Evolutionary conservation across 2,888 invertebrate species (phyloP), one percentile per base, ranked within the genome.

Genomic region (Lithophane leautieri): DNA sequence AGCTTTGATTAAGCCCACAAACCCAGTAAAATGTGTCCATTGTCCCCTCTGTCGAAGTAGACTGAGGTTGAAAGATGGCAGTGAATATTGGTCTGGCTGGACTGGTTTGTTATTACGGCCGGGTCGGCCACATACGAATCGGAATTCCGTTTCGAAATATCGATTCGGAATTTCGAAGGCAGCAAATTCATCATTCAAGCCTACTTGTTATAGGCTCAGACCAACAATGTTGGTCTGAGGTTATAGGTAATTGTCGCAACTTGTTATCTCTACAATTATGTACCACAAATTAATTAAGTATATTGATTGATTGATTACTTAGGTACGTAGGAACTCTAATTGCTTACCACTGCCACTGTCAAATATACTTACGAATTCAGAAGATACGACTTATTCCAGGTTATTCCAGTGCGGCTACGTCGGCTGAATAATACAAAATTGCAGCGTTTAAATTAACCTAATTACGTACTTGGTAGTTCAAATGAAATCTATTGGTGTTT

Each of bases 311-410:
- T 44, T 22, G 9, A 34, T 56, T 44, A 34, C 34, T 34, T 34
- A 34, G 34, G 34, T 6, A 34, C 34, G 34, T 19, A 52, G 12
- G 2, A 63, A 47, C 44, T 25, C 19, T 11, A 8, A 25, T 42
- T 47, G 22, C 74, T 83, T 62, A 83, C 83, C 40, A 54, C 25
- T 67, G 25, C n/a, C n/a, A 34, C 47, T n/a, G n/a, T n/a, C 1
- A 34, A 50, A n/a, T 58, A 83, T 81, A 81, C 81, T 84, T 81
- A 81, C 81, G 62, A 74, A 70, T 34, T n/a, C 52, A 16, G 60
- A 50, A 14, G 14, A 44, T 16, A 14, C 25, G 42, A 44, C n/a
- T 25, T 16, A 50, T 60, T 60, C n/a, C 67, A 67, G 58, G 16
- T 40, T 28, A 16, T 22, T 60, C 60, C 73, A 67, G 12, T 25